phyloP scores from a whole-genome alignment of 2,113 vertebrate genomes.

The Brienomyrus longianalis region DNA sequence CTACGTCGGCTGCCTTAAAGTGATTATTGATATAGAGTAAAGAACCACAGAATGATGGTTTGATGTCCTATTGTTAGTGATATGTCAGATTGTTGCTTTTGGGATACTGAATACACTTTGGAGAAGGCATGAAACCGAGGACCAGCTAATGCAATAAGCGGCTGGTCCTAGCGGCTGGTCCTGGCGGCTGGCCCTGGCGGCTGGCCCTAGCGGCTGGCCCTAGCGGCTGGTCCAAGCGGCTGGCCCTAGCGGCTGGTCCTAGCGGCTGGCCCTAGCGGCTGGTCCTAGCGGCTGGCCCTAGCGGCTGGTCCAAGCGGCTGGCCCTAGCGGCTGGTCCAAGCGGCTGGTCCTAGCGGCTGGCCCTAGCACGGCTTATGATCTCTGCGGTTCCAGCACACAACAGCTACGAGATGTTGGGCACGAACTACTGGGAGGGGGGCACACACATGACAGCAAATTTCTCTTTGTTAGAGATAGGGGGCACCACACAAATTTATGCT shows the following conservation, averaged over 20 bases:
- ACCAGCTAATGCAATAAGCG: background rate
- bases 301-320: background rate
- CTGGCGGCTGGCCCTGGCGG: no score
- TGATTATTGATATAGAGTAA: background rate
- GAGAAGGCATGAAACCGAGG: background rate
- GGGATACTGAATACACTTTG: background rate
- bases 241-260: background rate
- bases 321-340: no score
- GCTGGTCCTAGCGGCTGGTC: background rate
- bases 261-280: background rate
- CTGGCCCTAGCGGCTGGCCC: background rate
- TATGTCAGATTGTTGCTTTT: background rate
- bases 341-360: background rate
- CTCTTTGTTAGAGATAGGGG: background rate
- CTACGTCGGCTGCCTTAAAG: background rate
- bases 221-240: background rate
- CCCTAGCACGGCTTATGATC: background rate
- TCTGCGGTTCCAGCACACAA: background rate
- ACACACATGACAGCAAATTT: background rate
- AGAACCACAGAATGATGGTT: background rate
- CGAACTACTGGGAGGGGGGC: background rate
- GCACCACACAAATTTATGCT: background rate
- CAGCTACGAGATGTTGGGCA: background rate
- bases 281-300: background rate
- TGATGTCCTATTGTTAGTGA: background rate